Conservation (phyloP, 1,140 invertebrate species). For the Macrotrachela quadricornifera region DNA sequence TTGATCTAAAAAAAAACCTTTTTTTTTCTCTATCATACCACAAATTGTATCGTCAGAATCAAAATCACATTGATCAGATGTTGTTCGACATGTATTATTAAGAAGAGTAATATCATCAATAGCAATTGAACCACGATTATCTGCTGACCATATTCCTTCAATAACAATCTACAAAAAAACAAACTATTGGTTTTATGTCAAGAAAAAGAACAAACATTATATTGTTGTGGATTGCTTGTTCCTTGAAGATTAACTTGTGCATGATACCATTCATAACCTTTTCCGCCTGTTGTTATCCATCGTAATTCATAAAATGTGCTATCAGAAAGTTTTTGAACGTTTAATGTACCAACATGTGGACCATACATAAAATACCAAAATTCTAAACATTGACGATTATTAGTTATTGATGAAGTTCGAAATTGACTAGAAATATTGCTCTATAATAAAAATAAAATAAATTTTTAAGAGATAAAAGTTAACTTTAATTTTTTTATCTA, state of each 20-base stretch:
- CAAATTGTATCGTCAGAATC: too few species aligned
- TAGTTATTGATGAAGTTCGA: too few species aligned
- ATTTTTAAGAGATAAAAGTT: constrained; percentile 14
- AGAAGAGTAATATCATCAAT: constrained; percentile 19
- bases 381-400: constrained; percentile 3
- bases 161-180: constrained; percentile 16
- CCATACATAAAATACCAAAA: constrained; percentile 8
- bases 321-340: not conserved
- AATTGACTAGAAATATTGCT: constrained; percentile 19
- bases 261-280: constrained; percentile 4
- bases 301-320: not conserved
- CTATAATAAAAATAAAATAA: constrained; percentile 25
- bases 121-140: constrained; percentile 17
- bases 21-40: too few species aligned
- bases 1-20: too few species aligned
- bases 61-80: too few species aligned
- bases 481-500: too few species aligned
- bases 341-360: not conserved
- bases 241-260: too few species aligned
- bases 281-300: not conserved
- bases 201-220: too few species aligned
- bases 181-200: too few species aligned
- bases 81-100: too few species aligned
- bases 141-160: constrained; percentile 17
- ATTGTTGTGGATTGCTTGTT: too few species aligned